Evolutionary conservation across 2,797 vertebrate species (phyloP), one percentile per base, ranked within the genome.

Genomic region (Acrossocheilus fasciatus): DNA sequence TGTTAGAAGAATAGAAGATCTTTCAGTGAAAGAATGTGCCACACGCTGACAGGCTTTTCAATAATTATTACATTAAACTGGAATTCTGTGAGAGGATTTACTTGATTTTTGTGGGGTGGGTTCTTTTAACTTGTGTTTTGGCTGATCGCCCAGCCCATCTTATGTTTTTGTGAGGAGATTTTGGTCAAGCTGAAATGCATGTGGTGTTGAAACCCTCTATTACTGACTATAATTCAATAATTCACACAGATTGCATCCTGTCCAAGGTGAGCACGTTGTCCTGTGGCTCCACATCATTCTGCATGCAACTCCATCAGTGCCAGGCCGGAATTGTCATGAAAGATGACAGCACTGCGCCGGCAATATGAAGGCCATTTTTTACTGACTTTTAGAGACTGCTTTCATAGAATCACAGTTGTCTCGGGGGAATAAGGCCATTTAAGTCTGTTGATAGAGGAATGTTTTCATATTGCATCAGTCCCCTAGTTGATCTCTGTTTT

Each of bases 271-370:
- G 64, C 57, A 82, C 64, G 81, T 85, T 85, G 88, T 88, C 82
- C 88, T 86, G 72, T 84, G 85, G 81, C 75, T 89, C 86, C 73
- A 83, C 72, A 69, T 81, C 76, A 92, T 89, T 90, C 83, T 64
- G 70, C 85, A 86, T 88, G 89, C 86, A 84, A 81, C 88, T 90
- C 90, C 84, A 88, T 91, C 87, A 92, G 84, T 87, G 82, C 73
- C 87, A 86, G 75, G 26, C 79, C 69, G 70, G 81, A 90, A 88
- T 88, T 81, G 84, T 89, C 87, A 84, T 85, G 68, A 85, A 87
- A 89, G 86, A 86, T 90, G 88, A 87, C 90, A 89, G 88, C 85
- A 78, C 77, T 86, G 69, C 72, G 45, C 86, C 70, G 81, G 75
- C 77, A 85, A 88, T 81, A 86, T 86, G 76, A 89, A 88, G 80